These are phyloP conservation scores for Lamellibrachia columna DNA, from an alignment of 2,888 invertebrate species.

Conservation along the genomic window DNA sequence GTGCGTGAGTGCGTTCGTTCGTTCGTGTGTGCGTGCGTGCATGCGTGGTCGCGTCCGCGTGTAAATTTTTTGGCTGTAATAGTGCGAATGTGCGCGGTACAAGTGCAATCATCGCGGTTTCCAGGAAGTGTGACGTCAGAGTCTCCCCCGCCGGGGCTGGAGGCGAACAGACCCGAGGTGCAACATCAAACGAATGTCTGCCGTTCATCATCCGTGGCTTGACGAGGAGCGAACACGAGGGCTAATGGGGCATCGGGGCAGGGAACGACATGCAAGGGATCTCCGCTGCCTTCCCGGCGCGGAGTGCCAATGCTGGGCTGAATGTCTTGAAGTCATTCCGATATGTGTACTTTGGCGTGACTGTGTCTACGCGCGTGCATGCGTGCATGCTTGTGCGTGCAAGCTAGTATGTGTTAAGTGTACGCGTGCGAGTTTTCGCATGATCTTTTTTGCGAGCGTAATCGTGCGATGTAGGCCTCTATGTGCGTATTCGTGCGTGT, in stretches of 20 bases:
- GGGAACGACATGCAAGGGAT: neutral
- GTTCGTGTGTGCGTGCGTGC: neutral
- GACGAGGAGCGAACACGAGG: neutral
- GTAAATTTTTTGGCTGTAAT: too few species aligned
- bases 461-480: neutral
- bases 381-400: neutral
- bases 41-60: neutral
- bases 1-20: neutral
- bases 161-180: constrained; percentile 1
- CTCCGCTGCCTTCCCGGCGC: neutral
- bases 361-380: neutral
- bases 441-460: neutral
- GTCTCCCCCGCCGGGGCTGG: neutral
- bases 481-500: neutral
- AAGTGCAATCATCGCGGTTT: neutral
- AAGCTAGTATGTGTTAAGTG: neutral
- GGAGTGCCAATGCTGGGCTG: neutral
- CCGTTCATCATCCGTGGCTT: constrained; percentile 11
- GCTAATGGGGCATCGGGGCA: constrained; percentile 9
- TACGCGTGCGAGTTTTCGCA: neutral
- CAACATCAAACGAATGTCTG: neutral
- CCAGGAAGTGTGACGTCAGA: neutral
- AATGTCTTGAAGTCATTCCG: neutral
- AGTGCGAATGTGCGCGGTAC: too few species aligned
- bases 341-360: neutral